Base-by-base conservation (phyloP, 2,113 vertebrate species). In the Neogobius melanostomus region DNA sequence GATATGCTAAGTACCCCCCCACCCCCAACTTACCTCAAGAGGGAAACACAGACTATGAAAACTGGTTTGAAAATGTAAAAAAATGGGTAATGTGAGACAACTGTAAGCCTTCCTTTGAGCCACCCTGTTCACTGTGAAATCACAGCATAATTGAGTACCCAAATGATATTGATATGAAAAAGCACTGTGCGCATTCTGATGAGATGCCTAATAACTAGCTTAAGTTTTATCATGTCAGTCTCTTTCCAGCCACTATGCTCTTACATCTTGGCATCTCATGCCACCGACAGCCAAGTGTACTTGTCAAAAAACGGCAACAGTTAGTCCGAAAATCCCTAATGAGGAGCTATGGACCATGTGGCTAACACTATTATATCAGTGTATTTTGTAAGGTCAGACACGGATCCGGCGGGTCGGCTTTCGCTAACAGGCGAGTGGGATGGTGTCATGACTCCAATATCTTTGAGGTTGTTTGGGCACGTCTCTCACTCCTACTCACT, bases 361-460 rank as follows among this genome's bases (percentile, higher is more conserved):
- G 68, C 71, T 68, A 75, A 64, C 66, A 69, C 64, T 74, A 65
- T 80, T 77, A 63, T 49, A 66, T 72, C 61, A 77, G 45, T 52
- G 21, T 45, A 9, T 66, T 69, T 45, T 11, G 36, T 69, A 17
- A 64, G 12, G 66, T 68, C 53, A 63, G 61, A 77, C 42, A 28
- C 0, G 2, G 7, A 10, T 11, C 51, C 51, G 51, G 56, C 6
- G 8, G 50, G 45, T 80, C 75, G 59, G 45, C 63, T 68, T 68
- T 56, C 54, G 17, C 60, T 71, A 62, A 74, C 44, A 81, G 68
- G 56, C 46, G 48, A 74, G 57, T 69, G 50, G 36, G 63, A 71
- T 9, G 4, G 16, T 51, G 45, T 79, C 67, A 68, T 71, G 66
- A 69, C 61, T 74, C 66, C 9, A 69, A 17, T 70, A 9, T 67